Percentiles rank a stretch among this genome's conserved stretches.
These are phyloP conservation scores for Dromius quadrimaculatus DNA, from an alignment of 2,888 invertebrate species.

Conservation along the genomic window DNA sequence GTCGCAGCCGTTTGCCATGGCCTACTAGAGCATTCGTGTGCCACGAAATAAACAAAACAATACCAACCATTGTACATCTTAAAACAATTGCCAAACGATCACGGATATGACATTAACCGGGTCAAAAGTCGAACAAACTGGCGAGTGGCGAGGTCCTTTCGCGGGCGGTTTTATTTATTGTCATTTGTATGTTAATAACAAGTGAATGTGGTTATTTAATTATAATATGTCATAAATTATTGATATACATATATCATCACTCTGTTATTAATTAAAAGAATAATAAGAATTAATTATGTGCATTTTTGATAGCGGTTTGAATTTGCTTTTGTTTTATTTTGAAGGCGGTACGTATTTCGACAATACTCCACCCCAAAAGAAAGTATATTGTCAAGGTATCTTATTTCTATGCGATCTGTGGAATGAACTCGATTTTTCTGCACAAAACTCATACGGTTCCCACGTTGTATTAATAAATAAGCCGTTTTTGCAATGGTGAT, in stretches of 20 bases:
- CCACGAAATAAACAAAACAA: conserved; percentile 29
- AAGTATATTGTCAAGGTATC: background rate
- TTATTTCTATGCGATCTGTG: too few species aligned
- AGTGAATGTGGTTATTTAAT: conserved; percentile 3
- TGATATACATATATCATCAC: background rate
- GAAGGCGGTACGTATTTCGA: background rate
- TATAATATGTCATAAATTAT: background rate
- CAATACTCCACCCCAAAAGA: too few species aligned
- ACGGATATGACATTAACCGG: conserved; percentile 47
- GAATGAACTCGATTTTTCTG: background rate
- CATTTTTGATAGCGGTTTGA: conserved; percentile 9
- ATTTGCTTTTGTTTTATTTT: background rate
- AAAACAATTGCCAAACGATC: conserved; percentile 48
- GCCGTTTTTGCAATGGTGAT: background rate
- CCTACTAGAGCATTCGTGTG: conserved; percentile 5
- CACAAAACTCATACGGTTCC: background rate
- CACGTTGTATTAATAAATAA: background rate
- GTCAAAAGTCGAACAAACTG: conserved; percentile 33
- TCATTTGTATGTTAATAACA: conserved; percentile 32
- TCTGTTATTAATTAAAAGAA: conserved; percentile 28
- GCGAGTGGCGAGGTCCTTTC: conserved; percentile 9
- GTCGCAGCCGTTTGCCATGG: conserved; percentile 24
- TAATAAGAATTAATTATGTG: conserved; percentile 29
- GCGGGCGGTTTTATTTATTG: conserved; percentile 31
- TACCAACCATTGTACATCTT: conserved; percentile 48